Conservation (phyloP, 2,888 invertebrate species). For the Pachydiplax longipennis region DNA sequence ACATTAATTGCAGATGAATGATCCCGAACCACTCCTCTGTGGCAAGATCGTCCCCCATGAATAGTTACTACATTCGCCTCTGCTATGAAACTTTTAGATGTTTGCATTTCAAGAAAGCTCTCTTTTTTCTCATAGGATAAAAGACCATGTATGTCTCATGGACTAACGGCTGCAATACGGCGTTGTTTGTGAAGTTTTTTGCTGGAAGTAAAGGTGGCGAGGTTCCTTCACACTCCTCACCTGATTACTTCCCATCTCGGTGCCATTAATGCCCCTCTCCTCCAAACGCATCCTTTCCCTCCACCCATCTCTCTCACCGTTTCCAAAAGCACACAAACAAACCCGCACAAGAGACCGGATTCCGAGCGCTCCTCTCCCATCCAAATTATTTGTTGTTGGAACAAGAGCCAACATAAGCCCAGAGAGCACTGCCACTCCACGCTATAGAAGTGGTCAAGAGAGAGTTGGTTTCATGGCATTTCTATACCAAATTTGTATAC, state of each 20-base stretch:
- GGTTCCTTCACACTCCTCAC: neutral
- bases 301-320: neutral
- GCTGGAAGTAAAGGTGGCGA: too few species aligned
- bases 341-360: conserved; percentile 40
- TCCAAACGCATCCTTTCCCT: neutral
- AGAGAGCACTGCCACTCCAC: neutral
- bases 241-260: neutral
- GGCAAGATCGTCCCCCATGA: too few species aligned
- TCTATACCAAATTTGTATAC: neutral
- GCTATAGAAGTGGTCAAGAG: neutral
- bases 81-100: too few species aligned
- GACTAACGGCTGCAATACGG: too few species aligned
- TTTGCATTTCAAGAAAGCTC: too few species aligned
- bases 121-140: too few species aligned
- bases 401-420: neutral
- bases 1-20: too few species aligned
- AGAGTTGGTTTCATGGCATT: neutral
- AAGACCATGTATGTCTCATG: too few species aligned
- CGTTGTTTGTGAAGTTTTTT: too few species aligned
- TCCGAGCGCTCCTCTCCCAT: conserved; percentile 7
- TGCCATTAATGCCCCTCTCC: neutral
- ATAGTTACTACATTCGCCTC: too few species aligned
- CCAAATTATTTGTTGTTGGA: conserved; percentile 22
- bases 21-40: too few species aligned
- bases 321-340: conserved; percentile 24